These are phyloP conservation scores for Actenoides lindsayi DNA, from an alignment of 2,113 vertebrate genomes.

Conservation along the genomic window DNA sequence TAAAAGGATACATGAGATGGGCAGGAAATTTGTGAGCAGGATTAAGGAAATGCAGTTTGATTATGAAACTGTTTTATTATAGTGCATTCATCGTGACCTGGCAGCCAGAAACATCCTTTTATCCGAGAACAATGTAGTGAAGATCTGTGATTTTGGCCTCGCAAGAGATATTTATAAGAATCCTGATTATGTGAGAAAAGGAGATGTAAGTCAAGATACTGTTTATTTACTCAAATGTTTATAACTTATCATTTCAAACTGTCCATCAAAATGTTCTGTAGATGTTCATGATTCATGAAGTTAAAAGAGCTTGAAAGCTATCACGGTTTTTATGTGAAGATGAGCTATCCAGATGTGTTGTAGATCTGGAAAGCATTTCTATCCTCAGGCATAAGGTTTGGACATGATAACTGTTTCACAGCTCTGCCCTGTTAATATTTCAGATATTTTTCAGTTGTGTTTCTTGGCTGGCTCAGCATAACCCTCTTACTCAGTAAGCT, in stretches of 20 bases:
- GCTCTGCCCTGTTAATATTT: not conserved
- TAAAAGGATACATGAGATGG: conserved; percentile 14
- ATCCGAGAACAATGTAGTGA: conserved; percentile 94
- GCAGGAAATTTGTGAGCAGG: conserved; percentile 47
- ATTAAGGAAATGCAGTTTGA: conserved; percentile 67
- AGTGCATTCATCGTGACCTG: conserved; percentile 96
- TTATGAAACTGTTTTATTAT: conserved; percentile 62
- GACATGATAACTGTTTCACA: not conserved
- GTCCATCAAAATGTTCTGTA: not conserved
- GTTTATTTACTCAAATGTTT: conserved; percentile 21
- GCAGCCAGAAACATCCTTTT: conserved; percentile 94
- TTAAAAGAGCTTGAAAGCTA: not conserved
- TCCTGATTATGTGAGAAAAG: conserved; percentile 93
- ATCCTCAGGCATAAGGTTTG: not conserved
- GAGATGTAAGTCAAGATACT: conserved; percentile 86
- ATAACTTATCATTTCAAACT: not conserved
- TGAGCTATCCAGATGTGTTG: not conserved
- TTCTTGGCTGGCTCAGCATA: not conserved
- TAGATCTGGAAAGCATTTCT: not conserved
- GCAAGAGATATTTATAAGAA: conserved; percentile 96
- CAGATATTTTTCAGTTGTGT: not conserved
- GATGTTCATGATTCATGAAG: not conserved
- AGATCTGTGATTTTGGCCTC: conserved; percentile 96
- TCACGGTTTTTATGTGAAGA: not conserved
- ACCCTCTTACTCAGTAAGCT: not conserved